Evolutionary conservation across 2,888 invertebrate genomes (phyloP), one percentile per base, ranked within the genome.

Genomic region (Hipparchia semele): DNA sequence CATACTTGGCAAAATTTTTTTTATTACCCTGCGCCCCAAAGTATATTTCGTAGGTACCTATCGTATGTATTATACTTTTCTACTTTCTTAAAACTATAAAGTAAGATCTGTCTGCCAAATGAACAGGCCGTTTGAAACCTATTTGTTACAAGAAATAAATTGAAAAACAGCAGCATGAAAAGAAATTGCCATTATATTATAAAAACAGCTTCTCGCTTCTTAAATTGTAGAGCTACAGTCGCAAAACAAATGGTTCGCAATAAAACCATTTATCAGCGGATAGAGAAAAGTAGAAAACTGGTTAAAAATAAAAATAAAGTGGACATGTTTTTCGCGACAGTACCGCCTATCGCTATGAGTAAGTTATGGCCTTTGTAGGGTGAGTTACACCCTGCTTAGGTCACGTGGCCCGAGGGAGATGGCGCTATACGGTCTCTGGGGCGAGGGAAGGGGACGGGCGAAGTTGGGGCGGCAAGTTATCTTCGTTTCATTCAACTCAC

Each of bases 341-440:
- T 91, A 91, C 94, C 90, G 90, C 91, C 92, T 93, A 94, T 92
- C 92, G 92, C 90, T 92, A 93, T 94, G 93, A 93, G 93, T 94
- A 91, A 94, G 90, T 94, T 94, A 94, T 94, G 92, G 92, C 92
- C 89, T 90, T 87, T 85, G 93, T 91, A 92, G 94, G 94, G 93
- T 94, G 94, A 94, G 91, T 93, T 94, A 94, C 94, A 94, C 94
- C 94, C 94, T 93, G 92, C 91, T 92, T 92, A 91, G 93, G 92
- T 93, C 94, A 94, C 94, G 92, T 93, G 94, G 91, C 86, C 82
- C 84, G 91, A 91, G 80, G 81, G 87, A 84, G 92, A 93, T 82
- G 84, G 86, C 77, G 72, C 79, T 80, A 90, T 81, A 81, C 84
- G 83, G 85, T 88, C 82, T 82, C 76, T 71, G 62, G 54, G 75